Percentiles rank a stretch among this genome's conserved stretches.
These are phyloP conservation scores for Mohoua ochrocephala DNA, from an alignment of 2,113 vertebrate species.

Conservation along the genomic window DNA sequence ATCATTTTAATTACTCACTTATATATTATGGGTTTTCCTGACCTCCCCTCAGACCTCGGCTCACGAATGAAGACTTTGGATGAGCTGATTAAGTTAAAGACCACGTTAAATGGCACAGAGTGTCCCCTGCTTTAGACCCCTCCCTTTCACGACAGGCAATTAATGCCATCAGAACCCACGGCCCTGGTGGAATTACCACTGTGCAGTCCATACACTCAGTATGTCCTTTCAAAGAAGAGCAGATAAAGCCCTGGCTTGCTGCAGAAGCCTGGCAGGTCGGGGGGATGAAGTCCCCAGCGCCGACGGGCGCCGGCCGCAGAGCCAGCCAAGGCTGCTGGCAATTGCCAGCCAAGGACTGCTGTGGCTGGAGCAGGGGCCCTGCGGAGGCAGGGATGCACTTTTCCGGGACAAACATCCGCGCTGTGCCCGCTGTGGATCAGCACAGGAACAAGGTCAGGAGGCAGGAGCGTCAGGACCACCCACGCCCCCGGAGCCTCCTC, in stretches of 20 bases:
- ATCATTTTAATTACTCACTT: background rate
- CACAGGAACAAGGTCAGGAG: background rate
- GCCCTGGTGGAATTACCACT: accelerated
- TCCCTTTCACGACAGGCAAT: background rate
- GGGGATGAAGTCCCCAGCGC: background rate
- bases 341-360: background rate
- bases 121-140: background rate
- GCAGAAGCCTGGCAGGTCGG: background rate
- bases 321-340: background rate
- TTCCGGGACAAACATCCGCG: background rate
- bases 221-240: background rate
- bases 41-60: background rate
- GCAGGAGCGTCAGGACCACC: background rate
- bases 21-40: background rate
- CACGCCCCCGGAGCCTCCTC: background rate
- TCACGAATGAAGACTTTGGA: background rate
- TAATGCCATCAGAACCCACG: background rate
- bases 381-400: background rate
- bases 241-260: background rate
- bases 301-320: accelerated
- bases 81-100: background rate
- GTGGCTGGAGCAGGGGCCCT: background rate
- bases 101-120: background rate
- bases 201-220: background rate
- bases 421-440: background rate